A percentile compares a stretch with the other conserved stretches of the same genome.
Conservation (phyloP, 2,888 invertebrate species). For the Campoplex capitator region DNA sequence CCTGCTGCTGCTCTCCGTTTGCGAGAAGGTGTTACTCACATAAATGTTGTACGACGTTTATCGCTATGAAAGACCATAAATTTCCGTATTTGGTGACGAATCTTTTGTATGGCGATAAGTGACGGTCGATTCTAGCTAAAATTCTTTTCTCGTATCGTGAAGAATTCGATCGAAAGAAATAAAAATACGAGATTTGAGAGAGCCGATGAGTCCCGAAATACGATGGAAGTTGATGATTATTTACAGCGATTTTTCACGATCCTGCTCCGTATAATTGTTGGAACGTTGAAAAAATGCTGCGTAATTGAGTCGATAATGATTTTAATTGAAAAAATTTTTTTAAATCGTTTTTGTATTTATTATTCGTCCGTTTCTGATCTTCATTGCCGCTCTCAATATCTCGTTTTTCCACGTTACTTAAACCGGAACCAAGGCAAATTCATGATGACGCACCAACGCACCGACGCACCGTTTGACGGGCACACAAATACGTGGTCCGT, state of each 20-base stretch:
- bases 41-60: constrained; percentile 34
- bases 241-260: no score
- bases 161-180: constrained; percentile 32
- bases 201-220: background rate
- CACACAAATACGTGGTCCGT: constrained; percentile 29
- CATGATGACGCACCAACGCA: constrained; percentile 43
- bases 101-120: constrained; percentile 43
- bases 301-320: background rate
- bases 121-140: constrained; percentile 1
- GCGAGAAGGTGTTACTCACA: constrained; percentile 20
- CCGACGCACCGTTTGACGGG: constrained; percentile 48
- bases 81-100: constrained; percentile 64
- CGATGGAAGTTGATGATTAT: no score
- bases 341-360: background rate
- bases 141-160: constrained; percentile 39
- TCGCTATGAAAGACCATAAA: constrained; percentile 55
- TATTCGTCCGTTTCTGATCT: constrained; percentile 22
- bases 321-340: background rate
- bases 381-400: constrained; percentile 19
- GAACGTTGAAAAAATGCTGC: no score
- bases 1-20: background rate
- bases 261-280: no score
- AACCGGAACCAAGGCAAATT: constrained; percentile 53
- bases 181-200: background rate
- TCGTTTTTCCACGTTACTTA: constrained; percentile 31